Evolutionary conservation across 2,797 vertebrate genomes (phyloP).

Genomic region (Halcyon leucocephala): DNA sequence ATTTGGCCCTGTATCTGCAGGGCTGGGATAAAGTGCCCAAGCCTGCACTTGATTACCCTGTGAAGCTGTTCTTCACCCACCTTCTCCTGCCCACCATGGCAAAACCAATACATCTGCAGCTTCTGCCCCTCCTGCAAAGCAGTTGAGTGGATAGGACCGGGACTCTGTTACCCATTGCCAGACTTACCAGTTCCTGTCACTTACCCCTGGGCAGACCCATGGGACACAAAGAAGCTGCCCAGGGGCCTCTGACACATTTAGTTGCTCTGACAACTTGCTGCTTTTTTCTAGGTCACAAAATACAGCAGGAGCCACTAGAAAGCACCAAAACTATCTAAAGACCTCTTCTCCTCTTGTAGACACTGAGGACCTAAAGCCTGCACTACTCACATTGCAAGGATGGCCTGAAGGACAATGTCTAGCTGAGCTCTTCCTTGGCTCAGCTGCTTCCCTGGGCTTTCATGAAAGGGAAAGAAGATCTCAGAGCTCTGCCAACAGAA

Average conservation of each 20-base stretch:
- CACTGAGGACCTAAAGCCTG: neutral
- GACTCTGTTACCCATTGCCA: neutral
- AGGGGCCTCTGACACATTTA: neutral
- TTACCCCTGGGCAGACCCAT: neutral
- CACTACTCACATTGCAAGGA: neutral
- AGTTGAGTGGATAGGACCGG: neutral
- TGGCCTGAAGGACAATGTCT: rapidly evolving
- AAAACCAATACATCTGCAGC: neutral
- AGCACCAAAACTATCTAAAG: neutral
- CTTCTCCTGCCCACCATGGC: neutral
- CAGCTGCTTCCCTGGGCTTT: neutral
- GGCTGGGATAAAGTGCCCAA: neutral
- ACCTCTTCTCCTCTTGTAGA: neutral
- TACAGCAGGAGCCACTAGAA: neutral
- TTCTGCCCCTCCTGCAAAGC: neutral
- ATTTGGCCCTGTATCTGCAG: neutral
- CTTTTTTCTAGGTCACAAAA: neutral
- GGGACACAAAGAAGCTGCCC: neutral
- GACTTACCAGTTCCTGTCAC: neutral
- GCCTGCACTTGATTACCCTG: neutral
- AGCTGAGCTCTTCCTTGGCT: neutral
- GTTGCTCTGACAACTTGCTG: neutral
- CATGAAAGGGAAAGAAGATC: neutral
- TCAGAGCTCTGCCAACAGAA: neutral
- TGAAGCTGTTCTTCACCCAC: neutral